Conservation (phyloP, 1,140 invertebrate genomes). For the Nasonia giraulti region DNA sequence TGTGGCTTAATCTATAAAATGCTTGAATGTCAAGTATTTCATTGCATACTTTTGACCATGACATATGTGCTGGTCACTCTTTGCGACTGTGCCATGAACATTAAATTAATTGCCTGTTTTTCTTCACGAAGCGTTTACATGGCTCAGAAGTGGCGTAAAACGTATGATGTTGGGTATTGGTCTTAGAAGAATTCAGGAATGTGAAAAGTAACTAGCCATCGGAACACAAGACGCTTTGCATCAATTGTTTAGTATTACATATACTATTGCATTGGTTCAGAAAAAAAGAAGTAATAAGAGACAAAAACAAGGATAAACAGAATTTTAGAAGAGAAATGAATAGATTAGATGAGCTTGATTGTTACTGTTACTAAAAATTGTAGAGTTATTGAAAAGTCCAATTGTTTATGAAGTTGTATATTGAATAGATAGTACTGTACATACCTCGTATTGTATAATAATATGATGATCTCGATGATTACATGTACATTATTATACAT, state of each 20-base stretch:
- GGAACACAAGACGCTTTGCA: conserved; percentile 64
- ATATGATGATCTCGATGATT: conserved; percentile 57
- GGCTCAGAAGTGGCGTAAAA: neutral
- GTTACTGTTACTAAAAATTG: conserved; percentile 59
- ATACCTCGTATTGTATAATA: conserved; percentile 63
- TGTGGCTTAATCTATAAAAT: conserved; percentile 4
- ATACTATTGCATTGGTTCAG: conserved; percentile 43
- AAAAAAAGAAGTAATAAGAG: conserved; percentile 40
- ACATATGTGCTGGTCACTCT: conserved; percentile 5
- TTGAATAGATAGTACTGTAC: conserved; percentile 63
- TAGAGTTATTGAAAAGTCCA: conserved; percentile 55
- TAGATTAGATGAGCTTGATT: conserved; percentile 51
- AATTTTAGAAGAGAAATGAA: conserved; percentile 51
- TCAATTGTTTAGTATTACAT: conserved; percentile 53
- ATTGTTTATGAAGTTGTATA: conserved; percentile 60
- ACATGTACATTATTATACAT: conserved; percentile 58
- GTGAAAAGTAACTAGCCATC: conserved; percentile 36
- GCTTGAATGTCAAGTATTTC: conserved; percentile 20
- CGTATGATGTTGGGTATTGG: conserved; percentile 18
- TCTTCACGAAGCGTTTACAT: neutral
- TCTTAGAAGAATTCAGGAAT: conserved; percentile 40
- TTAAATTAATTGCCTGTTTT: conserved; percentile 10
- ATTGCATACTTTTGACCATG: conserved; percentile 10
- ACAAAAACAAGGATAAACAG: conserved; percentile 46
- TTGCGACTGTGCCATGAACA: conserved; percentile 25